phyloP scores from a whole-genome alignment of 2,888 invertebrate species.

The Elegia similella region DNA sequence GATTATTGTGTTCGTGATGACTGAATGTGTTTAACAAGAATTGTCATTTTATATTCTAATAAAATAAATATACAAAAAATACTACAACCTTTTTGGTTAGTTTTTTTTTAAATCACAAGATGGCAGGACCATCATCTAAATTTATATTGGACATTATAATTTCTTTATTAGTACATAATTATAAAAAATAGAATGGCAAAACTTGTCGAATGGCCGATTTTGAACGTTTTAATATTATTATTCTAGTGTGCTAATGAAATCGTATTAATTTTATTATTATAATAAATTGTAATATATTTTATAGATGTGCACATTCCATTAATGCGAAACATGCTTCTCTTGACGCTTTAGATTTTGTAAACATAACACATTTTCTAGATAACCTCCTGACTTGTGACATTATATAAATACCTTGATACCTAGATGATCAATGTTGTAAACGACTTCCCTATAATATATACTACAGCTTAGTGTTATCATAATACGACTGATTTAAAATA shows the following conservation, averaged over 20 bases:
- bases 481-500: background rate
- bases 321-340: slow-evolving; percentile 73
- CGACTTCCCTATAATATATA: background rate
- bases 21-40: slow-evolving; percentile 39
- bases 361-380: background rate
- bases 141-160: background rate
- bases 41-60: slow-evolving; percentile 35
- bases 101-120: background rate
- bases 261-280: slow-evolving; percentile 73
- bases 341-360: slow-evolving; percentile 27
- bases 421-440: background rate
- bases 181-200: slow-evolving; percentile 46
- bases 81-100: background rate
- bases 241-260: slow-evolving; percentile 79
- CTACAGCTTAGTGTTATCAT: background rate
- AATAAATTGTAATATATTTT: slow-evolving; percentile 76
- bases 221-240: slow-evolving; percentile 69
- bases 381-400: background rate
- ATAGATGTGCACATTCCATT: slow-evolving; percentile 74
- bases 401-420: background rate
- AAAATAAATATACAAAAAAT: background rate
- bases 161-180: slow-evolving; percentile 2
- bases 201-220: slow-evolving; percentile 54
- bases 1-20: slow-evolving; percentile 34
- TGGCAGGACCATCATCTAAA: slow-evolving; percentile 28